Percentiles rank a stretch among this genome's conserved stretches.
Evolutionary conservation across 2,888 invertebrate genomes (phyloP).

Genomic region (Hypolimnas misippus): DNA sequence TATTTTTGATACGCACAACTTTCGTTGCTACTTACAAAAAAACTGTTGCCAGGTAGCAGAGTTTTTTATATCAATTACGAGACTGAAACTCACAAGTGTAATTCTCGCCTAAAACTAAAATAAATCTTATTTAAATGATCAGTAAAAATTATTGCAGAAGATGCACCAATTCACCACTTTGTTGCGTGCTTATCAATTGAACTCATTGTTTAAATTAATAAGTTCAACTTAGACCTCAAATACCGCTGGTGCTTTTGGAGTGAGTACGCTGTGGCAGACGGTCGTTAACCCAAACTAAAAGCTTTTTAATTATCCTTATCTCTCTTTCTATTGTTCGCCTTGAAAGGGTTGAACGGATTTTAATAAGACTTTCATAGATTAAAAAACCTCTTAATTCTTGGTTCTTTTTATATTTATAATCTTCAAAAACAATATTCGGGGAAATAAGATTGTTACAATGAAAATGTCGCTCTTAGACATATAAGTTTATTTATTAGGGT

Average conservation of each 20-base stretch:
- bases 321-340: slow-evolving; percentile 32
- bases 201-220: background rate
- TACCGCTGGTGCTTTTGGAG: background rate
- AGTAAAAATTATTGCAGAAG: background rate
- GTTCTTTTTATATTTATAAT: slow-evolving; percentile 3
- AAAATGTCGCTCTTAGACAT: background rate
- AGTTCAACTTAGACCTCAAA: background rate
- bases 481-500: too few species aligned
- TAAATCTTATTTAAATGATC: too few species aligned
- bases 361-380: slow-evolving; percentile 22
- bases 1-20: too few species aligned
- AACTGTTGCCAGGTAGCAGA: too few species aligned
- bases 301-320: slow-evolving; percentile 40
- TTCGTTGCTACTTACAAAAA: too few species aligned
- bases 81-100: too few species aligned
- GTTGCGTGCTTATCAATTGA: background rate
- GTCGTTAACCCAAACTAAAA: slow-evolving; percentile 29
- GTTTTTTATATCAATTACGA: too few species aligned
- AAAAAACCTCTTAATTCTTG: slow-evolving; percentile 10
- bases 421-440: background rate
- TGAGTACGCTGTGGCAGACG: slow-evolving; percentile 9
- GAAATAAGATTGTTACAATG: background rate
- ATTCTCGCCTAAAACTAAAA: too few species aligned
- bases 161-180: background rate
- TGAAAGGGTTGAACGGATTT: slow-evolving; percentile 28